Percentiles rank a stretch among this genome's conserved stretches.
Evolutionary conservation across 1,140 invertebrate genomes (phyloP).

Genomic region (Drosophila kanapiae): DNA sequence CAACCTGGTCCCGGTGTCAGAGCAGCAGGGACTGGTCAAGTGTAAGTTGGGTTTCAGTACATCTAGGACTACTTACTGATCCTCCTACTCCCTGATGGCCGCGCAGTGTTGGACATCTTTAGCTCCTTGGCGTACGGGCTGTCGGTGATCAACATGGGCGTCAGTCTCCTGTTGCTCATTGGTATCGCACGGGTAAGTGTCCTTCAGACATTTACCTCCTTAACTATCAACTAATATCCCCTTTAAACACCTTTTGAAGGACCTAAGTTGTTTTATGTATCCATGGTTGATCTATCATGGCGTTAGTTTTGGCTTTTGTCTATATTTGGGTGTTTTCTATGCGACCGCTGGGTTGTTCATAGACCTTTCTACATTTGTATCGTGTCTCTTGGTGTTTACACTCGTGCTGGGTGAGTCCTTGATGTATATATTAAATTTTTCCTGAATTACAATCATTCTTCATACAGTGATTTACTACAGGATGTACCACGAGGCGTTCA

Average conservation of each 20-base stretch:
- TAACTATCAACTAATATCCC: neutral
- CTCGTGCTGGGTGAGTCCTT: slow-evolving; percentile 57
- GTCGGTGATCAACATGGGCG: slow-evolving; percentile 71
- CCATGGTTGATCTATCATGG: slow-evolving; percentile 78
- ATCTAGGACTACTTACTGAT: too few relatives aligned
- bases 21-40: slow-evolving; percentile 64
- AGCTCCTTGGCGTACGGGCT: slow-evolving; percentile 65
- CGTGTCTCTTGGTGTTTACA: slow-evolving; percentile 70
- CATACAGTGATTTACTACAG: slow-evolving; percentile 71
- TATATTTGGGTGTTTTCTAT: slow-evolving; percentile 71
- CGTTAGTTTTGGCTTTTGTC: slow-evolving; percentile 61
- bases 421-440: neutral
- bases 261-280: slow-evolving; percentile 65
- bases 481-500: slow-evolving; percentile 75
- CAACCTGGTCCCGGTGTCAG: slow-evolving; percentile 30
- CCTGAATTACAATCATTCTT: neutral
- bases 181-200: slow-evolving; percentile 66
- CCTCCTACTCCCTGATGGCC: neutral
- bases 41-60: slow-evolving; percentile 30
- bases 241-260: slow-evolving; percentile 14
- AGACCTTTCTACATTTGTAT: slow-evolving; percentile 69
- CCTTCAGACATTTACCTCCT: neutral
- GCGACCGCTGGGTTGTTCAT: slow-evolving; percentile 68
- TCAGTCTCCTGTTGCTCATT: slow-evolving; percentile 67
- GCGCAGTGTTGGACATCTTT: slow-evolving; percentile 65